Evolutionary conservation across 2,888 invertebrate species (phyloP), one percentile per base, ranked within the genome.

Genomic region (Chrysodeixis includens): DNA sequence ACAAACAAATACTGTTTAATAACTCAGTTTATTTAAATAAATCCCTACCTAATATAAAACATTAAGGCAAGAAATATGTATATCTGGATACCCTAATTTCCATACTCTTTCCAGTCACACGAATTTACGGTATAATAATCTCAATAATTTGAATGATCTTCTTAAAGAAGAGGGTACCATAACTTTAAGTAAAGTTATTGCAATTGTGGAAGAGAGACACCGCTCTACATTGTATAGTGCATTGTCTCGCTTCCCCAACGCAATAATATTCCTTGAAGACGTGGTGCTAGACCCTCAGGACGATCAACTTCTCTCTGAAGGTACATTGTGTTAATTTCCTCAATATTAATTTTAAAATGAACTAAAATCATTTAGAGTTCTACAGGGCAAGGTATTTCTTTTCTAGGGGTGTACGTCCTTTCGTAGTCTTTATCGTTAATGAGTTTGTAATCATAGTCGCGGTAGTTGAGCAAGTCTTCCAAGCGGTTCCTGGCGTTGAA

Each of bases 401-500:
- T 78, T n/a, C 88, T 89, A 1, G 88, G 88, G 54, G 84, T 87
- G 62, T 93, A 90, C 65, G 78, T 84, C 32, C 92, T 86, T 30
- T 89, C 88, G 62, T 89, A 95, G 53, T 88, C 86, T 3, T 80
- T 56, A 3, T 87, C 83, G 30, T 93, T 91, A 9, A 90, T 69
- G 1, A 94, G 72, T 20, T 88, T 85, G 66, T 88, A 94, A 49
- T 94, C 92, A 46, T 90, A 94, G 53, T 94, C 93, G 16, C 95
- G 86, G 68, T 94, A 95, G 78, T 93, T 91, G 0, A 93, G 76
- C 4, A 93, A 75, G 65, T 95, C 93, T 30, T 94, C 93, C 1
- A 94, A 62, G 16, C 94, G 87, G 74, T 91, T 92, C 57, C 78
- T 84, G 0, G 86, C 90, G 74, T 94, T 94, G 74, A 92, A 93